phyloP scores from a whole-genome alignment of 1,140 invertebrate genomes.

The Frieseomelitta varia region DNA sequence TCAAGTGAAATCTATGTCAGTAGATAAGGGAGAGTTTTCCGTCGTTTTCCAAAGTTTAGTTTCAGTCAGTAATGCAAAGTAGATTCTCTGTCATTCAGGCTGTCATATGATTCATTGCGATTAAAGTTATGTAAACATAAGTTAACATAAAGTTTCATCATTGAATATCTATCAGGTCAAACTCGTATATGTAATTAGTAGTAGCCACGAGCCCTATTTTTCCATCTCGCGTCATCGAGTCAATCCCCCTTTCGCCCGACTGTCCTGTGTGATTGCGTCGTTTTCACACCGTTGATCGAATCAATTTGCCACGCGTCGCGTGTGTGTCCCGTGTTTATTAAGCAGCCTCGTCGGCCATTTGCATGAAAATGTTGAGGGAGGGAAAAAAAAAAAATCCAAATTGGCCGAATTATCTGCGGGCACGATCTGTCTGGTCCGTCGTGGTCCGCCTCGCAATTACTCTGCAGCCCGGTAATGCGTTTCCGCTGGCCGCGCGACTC shows the following conservation, averaged over 20 bases:
- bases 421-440: constrained; percentile 1
- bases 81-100: too few species aligned
- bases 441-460: constrained; percentile 28
- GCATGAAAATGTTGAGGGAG: constrained; percentile 34
- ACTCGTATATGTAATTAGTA: too few species aligned
- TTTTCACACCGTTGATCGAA: constrained; percentile 45
- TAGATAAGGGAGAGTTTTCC: too few species aligned
- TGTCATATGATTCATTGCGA: too few species aligned
- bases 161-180: too few species aligned
- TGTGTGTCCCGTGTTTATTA: constrained; percentile 56
- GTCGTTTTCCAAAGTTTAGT: too few species aligned
- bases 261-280: neutral
- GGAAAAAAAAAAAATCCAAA: constrained; percentile 33
- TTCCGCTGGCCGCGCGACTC: constrained; percentile 5
- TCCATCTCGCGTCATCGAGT: accelerated
- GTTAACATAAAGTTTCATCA: too few species aligned
- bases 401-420: constrained; percentile 44
- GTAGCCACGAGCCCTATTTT: neutral
- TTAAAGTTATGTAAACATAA: too few species aligned
- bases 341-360: constrained; percentile 38
- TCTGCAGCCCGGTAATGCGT: constrained; percentile 19
- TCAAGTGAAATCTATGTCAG: too few species aligned
- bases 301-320: constrained; percentile 44
- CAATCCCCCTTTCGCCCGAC: too few species aligned
- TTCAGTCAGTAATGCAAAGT: too few species aligned